phyloP scores from a whole-genome alignment of 2,113 vertebrate species.

The Corythoichthys intestinalis region DNA sequence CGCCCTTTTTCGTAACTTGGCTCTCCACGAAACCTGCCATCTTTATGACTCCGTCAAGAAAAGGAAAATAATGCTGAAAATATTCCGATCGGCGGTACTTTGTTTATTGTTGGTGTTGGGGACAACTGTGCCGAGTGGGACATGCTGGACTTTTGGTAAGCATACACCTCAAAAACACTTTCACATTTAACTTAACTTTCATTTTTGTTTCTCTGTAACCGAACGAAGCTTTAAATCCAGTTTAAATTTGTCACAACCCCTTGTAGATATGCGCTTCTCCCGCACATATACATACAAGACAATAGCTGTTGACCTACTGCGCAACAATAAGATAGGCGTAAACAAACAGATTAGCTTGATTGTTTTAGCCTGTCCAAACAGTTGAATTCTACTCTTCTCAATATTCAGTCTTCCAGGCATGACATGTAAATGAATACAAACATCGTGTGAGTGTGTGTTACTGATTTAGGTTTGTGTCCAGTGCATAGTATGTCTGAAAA shows the following conservation, averaged over 20 bases:
- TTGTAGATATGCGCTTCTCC: background rate
- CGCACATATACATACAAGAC: conserved; percentile 3
- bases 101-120: conserved; percentile 49
- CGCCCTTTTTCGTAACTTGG: background rate
- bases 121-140: conserved; percentile 28
- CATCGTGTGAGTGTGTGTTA: background rate
- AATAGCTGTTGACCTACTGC: background rate
- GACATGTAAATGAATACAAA: background rate
- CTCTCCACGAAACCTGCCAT: background rate
- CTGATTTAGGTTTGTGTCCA: background rate
- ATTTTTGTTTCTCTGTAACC: background rate
- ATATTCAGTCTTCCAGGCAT: background rate
- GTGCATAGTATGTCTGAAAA: background rate
- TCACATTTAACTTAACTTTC: conserved; percentile 11
- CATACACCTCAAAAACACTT: background rate
- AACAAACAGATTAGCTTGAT: background rate
- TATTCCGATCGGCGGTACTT: conserved; percentile 28
- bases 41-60: conserved; percentile 34
- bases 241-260: background rate
- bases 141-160: conserved; percentile 56
- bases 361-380: no score
- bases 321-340: conserved; percentile 1
- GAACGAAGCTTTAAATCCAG: background rate
- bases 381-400: no score
- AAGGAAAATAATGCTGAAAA: conserved; percentile 40